A percentile compares a stretch with the other conserved stretches of the same genome.
Conservation (phyloP, 2,113 vertebrate species). For the Mastomys coucha region DNA sequence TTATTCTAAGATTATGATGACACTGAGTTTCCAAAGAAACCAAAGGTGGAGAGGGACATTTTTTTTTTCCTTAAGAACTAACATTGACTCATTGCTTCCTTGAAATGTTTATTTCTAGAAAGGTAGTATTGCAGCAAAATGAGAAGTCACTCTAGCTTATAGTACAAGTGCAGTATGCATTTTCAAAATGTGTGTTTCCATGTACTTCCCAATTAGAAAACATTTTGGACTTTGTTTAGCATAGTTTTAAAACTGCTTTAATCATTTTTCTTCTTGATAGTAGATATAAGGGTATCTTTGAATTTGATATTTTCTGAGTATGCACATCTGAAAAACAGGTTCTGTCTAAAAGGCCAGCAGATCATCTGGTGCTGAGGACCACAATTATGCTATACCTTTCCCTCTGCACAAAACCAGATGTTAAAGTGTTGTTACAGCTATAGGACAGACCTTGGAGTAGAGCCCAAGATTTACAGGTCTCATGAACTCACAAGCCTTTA, state of each 20-base stretch:
- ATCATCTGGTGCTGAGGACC: neutral
- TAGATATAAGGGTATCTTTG: neutral
- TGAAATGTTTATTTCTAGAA: neutral
- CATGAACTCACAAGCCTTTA: neutral
- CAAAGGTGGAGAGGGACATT: neutral
- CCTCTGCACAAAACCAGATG: neutral
- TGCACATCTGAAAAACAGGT: neutral
- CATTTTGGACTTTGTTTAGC: neutral
- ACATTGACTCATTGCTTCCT: neutral
- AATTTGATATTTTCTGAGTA: neutral
- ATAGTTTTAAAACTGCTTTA: neutral
- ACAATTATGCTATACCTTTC: accelerated
- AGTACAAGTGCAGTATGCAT: neutral
- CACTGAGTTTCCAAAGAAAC: neutral
- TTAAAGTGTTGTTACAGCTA: neutral
- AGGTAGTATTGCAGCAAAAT: neutral
- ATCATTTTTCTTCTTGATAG: neutral
- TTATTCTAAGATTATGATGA: slow-evolving; percentile 29
- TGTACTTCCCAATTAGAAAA: neutral
- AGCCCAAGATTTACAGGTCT: neutral
- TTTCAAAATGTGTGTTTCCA: neutral
- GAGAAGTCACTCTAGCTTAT: neutral
- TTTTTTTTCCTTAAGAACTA: neutral
- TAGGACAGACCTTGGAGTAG: neutral
- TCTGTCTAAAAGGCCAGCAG: neutral